phyloP scores from a whole-genome alignment of 2,888 invertebrate genomes.

The Synergus umbraculus region DNA sequence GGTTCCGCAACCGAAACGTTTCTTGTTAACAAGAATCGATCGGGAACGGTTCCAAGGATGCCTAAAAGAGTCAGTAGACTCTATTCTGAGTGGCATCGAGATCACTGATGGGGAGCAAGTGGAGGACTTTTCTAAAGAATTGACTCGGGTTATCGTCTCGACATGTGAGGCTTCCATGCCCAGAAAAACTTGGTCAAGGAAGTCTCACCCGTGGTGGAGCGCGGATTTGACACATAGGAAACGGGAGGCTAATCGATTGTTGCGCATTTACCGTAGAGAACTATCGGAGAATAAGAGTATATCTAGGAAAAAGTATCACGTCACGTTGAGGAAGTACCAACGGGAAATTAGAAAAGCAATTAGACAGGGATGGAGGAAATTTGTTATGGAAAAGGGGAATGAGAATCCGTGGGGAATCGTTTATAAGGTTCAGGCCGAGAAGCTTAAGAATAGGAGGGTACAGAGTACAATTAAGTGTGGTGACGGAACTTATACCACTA shows the following conservation, averaged over 20 bases:
- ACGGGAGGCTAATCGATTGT: neutral
- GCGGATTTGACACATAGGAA: neutral
- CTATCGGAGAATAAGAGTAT: no score
- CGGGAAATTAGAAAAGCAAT: neutral
- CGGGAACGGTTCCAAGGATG: no score
- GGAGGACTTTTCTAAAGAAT: neutral
- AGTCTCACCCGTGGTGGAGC: constrained; percentile 19
- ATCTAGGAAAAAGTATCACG: no score
- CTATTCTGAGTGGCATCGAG: no score
- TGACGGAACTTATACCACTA: neutral
- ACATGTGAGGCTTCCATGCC: neutral
- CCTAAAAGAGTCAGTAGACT: no score
- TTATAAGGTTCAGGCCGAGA: neutral
- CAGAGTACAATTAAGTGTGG: neutral
- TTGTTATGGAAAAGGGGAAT: neutral
- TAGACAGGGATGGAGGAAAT: neutral
- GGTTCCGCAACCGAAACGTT: neutral
- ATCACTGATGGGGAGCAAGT: neutral
- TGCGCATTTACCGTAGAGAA: neutral
- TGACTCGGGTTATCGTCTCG: neutral
- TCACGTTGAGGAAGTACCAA: no score
- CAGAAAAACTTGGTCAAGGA: neutral
- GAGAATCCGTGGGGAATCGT: neutral
- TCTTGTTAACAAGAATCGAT: no score
- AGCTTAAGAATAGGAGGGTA: neutral